These are phyloP conservation scores for Numenius phaeopus DNA, from an alignment of 2,797 vertebrate genomes.

Conservation along the genomic window DNA sequence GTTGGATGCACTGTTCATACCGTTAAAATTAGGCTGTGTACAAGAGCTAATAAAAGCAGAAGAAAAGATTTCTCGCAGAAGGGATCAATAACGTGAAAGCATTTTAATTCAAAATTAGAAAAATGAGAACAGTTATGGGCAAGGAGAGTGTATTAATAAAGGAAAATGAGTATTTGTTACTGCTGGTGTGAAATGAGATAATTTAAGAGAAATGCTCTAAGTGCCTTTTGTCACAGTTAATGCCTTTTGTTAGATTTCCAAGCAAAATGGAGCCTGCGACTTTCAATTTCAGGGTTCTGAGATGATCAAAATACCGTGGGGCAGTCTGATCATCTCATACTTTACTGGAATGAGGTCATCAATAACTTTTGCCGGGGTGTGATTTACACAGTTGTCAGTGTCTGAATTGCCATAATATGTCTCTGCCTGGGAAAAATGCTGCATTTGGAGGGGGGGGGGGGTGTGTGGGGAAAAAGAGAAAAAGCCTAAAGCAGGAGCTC, in stretches of 20 bases:
- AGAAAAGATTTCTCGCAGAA: slow-evolving; percentile 26
- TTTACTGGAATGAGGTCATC: slow-evolving; percentile 65
- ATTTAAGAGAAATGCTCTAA: slow-evolving; percentile 61
- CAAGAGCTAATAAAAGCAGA: slow-evolving; percentile 25
- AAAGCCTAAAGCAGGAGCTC: not conserved
- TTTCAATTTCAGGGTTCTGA: slow-evolving; percentile 64
- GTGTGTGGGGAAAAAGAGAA: too few species aligned
- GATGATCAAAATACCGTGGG: slow-evolving; percentile 62
- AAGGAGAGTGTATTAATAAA: slow-evolving; percentile 59
- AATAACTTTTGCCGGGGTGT: slow-evolving; percentile 50
- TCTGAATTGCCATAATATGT: slow-evolving; percentile 65
- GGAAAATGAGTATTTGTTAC: slow-evolving; percentile 62
- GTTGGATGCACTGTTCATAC: not conserved
- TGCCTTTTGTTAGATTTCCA: slow-evolving; percentile 59
- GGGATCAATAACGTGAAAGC: slow-evolving; percentile 41
- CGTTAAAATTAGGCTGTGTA: not conserved
- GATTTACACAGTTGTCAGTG: slow-evolving; percentile 68
- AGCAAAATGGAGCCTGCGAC: slow-evolving; percentile 30
- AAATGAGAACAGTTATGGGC: slow-evolving; percentile 33
- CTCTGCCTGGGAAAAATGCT: slow-evolving; percentile 64
- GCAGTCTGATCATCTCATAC: slow-evolving; percentile 62
- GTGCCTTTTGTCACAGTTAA: slow-evolving; percentile 66
- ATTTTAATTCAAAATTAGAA: slow-evolving; percentile 61
- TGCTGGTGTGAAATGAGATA: slow-evolving; percentile 58
- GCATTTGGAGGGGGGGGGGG: not conserved